Base-by-base conservation (phyloP, 2,797 vertebrate genomes). In the Xerus rutilus region DNA sequence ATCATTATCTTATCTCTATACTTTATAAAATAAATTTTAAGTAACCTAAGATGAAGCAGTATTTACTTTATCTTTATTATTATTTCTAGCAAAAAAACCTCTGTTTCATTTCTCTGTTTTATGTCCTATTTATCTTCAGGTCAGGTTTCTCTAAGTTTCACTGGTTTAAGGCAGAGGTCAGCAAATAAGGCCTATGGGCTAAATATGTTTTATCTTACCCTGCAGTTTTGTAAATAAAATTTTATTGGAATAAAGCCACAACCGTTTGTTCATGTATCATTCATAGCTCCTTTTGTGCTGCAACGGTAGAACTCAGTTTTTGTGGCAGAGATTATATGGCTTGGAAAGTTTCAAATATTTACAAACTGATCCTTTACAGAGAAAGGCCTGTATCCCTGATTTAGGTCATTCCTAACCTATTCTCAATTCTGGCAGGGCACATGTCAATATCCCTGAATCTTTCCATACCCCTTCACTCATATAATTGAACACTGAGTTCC, bases 231-330 rank as follows among this genome's bases (percentile, higher is more conserved):
- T 59, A 95, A 85, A 74, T 84, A 59, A 84, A n/a, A 52, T 85
- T 95, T 82, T 57, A 91, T 45, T 85, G 70, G 43, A 86, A 96
- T 1, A 47, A 30, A 62, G 64, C 15, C 72, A 78, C 8, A 35
- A 52, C 23, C 62, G 43, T 69, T 92, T 89, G 52, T 43, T 89
- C 89, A 64, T 43, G 35, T 86, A 73, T 89, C 86, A 72, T 69
- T 82, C 94, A 47, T 52, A 47, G 39, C 23, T 49, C 30, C 7
- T 87, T 85, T 73, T 43, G 65, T 35, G 15, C n/a, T 74, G 73
- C 35, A 49, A 65, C n/a, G 30, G 86, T 21, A 76, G 72, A 90
- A 64, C 4, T 57, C 35, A 79, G 67, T 32, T 85, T 30, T 35
- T 73, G 67, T 47, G 32, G 59, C 76, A 81, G 65, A 57, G 28